Base-by-base conservation (phyloP, 2,113 vertebrate genomes). In the Indri indri region DNA sequence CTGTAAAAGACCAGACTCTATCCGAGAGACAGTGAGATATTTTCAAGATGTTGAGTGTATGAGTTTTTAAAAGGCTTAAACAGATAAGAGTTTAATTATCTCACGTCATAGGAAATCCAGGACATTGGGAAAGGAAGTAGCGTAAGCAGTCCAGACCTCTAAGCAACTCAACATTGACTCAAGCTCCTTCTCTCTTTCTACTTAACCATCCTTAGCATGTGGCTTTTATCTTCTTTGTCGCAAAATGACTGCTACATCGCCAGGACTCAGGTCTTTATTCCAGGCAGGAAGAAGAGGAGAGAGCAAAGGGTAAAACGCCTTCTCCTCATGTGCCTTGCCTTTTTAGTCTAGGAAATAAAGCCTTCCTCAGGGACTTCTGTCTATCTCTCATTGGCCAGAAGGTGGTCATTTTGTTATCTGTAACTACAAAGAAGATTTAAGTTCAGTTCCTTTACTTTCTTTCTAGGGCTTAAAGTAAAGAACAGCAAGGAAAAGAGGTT, bases 331-430 rank as follows among this genome's bases (percentile, higher is more conserved):
- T 89, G 37, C 65, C 59, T 54, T 63, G 59, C 73, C 45, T 89
- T 76, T 89, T 73, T 81, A 77, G 70, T 86, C 74, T 71, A 81
- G 74, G 82, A 97, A 77, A 71, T 34, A 65, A 89, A 80, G 54
- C 59, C 42, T 87, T 95, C 34, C 45, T 82, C 6, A 16, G 63
- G 65, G n/a, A 27, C 50, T 88, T 94, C 85, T 90, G 8, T 74
- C 80, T 90, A 0, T 65, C 18, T 42, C 68, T 85, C 40, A 45
- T 45, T 54, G 45, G 37, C 76, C 86, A 77, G 45, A 71, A 37
- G 27, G 71, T 20, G 16, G 40, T 70, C 82, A 77, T 27, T 23
- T 40, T 82, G 37, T 86, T 71, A 89, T 70, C 61, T 89, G 1
- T 74, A 77, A 27, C 74, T 90, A n/a, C 74, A 90, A 34, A 80